These are phyloP conservation scores for Psammodynastes pulverulentus DNA, from an alignment of 2,113 vertebrate species.

Conservation along the genomic window DNA sequence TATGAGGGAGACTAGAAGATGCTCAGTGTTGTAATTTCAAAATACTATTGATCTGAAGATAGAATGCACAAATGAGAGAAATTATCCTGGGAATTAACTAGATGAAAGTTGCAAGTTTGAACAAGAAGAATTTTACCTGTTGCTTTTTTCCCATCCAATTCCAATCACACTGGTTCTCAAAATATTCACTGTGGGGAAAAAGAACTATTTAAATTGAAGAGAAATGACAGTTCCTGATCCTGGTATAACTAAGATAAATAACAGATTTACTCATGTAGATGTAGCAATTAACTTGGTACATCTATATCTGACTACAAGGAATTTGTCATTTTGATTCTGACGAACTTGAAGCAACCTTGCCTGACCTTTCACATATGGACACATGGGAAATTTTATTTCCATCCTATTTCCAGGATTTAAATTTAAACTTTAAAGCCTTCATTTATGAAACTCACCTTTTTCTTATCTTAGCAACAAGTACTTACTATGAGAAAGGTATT, in stretches of 20 bases:
- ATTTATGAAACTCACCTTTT: neutral
- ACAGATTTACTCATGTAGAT: constrained; percentile 1
- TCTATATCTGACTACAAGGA: neutral
- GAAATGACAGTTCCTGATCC: neutral
- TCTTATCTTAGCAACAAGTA: constrained; percentile 9
- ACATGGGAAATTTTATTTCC: neutral
- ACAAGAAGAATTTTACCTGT: neutral
- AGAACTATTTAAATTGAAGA: neutral
- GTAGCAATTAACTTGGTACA: neutral
- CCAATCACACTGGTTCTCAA: neutral
- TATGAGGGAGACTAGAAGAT: neutral
- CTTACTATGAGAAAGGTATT: constrained; percentile 11
- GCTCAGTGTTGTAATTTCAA: neutral
- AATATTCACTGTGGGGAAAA: neutral
- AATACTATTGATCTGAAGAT: neutral
- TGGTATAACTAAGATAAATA: neutral
- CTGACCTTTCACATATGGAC: neutral
- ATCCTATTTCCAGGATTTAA: neutral
- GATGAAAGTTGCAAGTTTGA: neutral
- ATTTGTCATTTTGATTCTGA: neutral
- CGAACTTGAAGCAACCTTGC: neutral
- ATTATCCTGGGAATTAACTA: neutral
- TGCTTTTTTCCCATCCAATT: neutral
- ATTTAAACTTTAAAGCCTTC: neutral
- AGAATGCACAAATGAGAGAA: neutral